Base-by-base conservation (phyloP, 2,797 vertebrate genomes). In the Sebastes kiyomatsui region DNA sequence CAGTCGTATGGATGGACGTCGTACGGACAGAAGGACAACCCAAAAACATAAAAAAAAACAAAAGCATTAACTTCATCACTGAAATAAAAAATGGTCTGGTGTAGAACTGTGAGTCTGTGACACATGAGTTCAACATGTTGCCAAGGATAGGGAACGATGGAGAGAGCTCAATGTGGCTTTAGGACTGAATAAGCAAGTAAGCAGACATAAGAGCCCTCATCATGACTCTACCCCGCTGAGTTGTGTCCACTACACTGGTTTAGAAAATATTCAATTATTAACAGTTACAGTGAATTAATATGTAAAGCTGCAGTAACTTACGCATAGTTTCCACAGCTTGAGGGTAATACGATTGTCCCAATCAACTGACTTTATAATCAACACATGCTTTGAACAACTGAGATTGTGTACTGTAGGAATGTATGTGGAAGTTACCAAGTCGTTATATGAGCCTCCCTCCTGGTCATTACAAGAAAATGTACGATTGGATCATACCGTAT, bases 391-490 rank as follows among this genome's bases (percentile, higher is more conserved):
- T 28, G 33, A 66, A 60, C 67, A 75, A 58, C 28, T 52, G 23
- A 52, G 80, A 46, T 52, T 22, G 33, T 61, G 30, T 32, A 23
- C 14, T 30, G 46, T 64, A 9, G 52, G 58, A 20, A 20, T 78
- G 75, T 32, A 32, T 28, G 35, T 27, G 38, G 11, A n/a, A 49
- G 23, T 69, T 70, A 33, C 62, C 56, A 62, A 75, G 52, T 65
- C 11, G 5, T 60, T 72, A 46, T 55, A 56, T 4, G 10, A 75
- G 38, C 38, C 12, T 71, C 20, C 23, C 42, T 49, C 67, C 7
- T 75, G 67, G 58, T 81, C 61, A 67, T 77, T 67, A 58, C 65
- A 32, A 32, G 33, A 18, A 62, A 56, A 59, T 69, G 67, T 22
- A 64, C 14, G 42, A 81, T 16, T 58, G 46, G 16, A 77, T 87